Base-by-base conservation (phyloP, 2,797 vertebrate genomes). In the Buphagus erythrorhynchus region DNA sequence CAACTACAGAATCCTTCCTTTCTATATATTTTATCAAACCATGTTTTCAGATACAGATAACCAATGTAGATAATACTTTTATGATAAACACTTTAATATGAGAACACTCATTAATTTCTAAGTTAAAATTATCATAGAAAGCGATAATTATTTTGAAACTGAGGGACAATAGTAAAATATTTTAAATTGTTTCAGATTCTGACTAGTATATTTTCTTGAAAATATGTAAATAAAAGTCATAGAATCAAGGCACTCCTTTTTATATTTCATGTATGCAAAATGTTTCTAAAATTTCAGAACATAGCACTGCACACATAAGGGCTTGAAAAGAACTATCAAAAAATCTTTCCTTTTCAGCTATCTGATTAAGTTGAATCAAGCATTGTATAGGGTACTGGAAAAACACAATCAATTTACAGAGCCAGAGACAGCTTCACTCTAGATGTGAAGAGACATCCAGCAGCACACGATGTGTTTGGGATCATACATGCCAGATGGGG, bases 401-500 rank as follows among this genome's bases (percentile, higher is more conserved):
- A 90, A 87, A 9, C 43, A 78, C 10, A 36, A 11, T 43, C 11
- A 57, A 11, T 72, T 90, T 88, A 35, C 31, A 61, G 16, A 81
- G 6, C 5, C 36, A 85, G n/a, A 40, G 22, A 75, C 4, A 73
- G 3, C 19, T 82, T 82, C 35, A 29, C 19, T 31, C 6, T 49
- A 51, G 35, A 73, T 33, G 28, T 66, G 78, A 65, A 71, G 19
- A 58, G 38, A 31, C 11, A 40, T 22, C 51, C 3, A 68, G 22
- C 18, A 81, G 29, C 24, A 42, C n/a, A 17, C 54, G 63, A 48
- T 2, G 5, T 11, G 28, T 15, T 43, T 49, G 6, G 26, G 19
- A 75, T 67, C 42, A 38, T 24, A 29, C 0, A 0, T 29, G 25
- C 46, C 28, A 69, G 21, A 43, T 31, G 19, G 17, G 48, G 1